Evolutionary conservation across 2,113 vertebrate genomes (phyloP).

Genomic region (Hucho hucho): DNA sequence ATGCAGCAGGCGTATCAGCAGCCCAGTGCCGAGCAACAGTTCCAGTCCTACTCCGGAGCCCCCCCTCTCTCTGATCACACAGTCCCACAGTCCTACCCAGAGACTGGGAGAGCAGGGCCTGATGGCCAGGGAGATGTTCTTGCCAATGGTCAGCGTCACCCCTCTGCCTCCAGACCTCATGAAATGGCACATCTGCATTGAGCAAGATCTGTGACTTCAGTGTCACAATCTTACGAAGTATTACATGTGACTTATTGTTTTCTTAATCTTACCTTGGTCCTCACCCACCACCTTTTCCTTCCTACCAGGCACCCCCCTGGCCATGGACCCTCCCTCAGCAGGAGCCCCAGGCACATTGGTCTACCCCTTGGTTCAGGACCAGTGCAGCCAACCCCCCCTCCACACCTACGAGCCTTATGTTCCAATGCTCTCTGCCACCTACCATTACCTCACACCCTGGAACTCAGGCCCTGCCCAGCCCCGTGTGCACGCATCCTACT

Average conservation of each 20-base stretch:
- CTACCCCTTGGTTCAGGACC: constrained; percentile 81
- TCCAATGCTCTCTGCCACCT: constrained; percentile 72
- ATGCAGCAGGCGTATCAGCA: constrained; percentile 75
- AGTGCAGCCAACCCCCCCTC: constrained; percentile 68
- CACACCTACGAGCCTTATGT: constrained; percentile 81
- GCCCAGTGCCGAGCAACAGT: constrained; percentile 69
- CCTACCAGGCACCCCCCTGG: constrained; percentile 73
- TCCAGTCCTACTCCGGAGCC: constrained; percentile 73
- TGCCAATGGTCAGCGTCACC: constrained; percentile 66
- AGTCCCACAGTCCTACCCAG: constrained; percentile 71
- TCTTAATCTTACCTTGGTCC: no score
- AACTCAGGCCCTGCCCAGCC: constrained; percentile 69
- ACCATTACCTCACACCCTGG: constrained; percentile 70
- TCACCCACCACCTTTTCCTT: neutral
- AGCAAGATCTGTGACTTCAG: no score
- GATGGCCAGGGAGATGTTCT: constrained; percentile 67
- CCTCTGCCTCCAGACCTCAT: no score
- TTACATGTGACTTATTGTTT: no score
- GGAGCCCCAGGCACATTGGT: constrained; percentile 70
- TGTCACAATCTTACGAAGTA: no score
- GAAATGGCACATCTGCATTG: no score
- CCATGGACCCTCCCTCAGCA: constrained; percentile 68
- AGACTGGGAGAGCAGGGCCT: constrained; percentile 64
- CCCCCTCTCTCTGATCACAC: constrained; percentile 65
- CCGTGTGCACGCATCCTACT: constrained; percentile 63